Percentiles rank a stretch among this genome's conserved stretches.
Conservation (phyloP, 2,797 vertebrate genomes). For the Protosalanx chinensis region DNA sequence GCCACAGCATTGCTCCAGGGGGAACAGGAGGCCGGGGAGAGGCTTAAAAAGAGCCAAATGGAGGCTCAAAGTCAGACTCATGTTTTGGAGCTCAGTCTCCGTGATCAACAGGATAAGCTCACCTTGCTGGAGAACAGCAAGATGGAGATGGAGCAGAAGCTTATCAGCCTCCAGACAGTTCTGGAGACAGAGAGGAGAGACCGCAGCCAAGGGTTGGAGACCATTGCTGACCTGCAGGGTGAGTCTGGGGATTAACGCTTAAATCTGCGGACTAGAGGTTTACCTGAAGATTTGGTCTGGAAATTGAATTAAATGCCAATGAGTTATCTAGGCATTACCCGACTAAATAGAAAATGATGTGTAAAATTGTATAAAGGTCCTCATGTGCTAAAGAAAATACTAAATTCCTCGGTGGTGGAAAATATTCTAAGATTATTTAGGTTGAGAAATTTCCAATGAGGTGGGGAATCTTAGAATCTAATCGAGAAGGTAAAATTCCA, state of each 20-base stretch:
- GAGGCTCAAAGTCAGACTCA: slow-evolving; percentile 89
- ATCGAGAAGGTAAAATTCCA: no score
- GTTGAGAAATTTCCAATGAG: no score
- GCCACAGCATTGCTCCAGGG: slow-evolving; percentile 77
- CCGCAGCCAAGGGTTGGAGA: slow-evolving; percentile 78
- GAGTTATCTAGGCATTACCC: no score
- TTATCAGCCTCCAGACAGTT: slow-evolving; percentile 81
- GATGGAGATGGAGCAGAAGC: slow-evolving; percentile 87
- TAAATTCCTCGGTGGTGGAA: no score
- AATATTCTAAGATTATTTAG: no score
- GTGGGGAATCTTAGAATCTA: no score
- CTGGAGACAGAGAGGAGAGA: slow-evolving; percentile 88
- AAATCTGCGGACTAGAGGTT: no score
- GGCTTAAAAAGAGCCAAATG: slow-evolving; percentile 86
- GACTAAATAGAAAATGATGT: no score
- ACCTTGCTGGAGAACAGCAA: slow-evolving; percentile 82
- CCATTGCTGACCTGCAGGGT: slow-evolving; percentile 92
- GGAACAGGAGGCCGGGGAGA: slow-evolving; percentile 82
- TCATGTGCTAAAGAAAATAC: no score
- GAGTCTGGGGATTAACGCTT: slow-evolving; percentile 38
- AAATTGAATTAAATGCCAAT: no score
- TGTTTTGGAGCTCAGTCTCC: slow-evolving; percentile 83
- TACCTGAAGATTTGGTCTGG: no score
- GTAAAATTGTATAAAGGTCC: no score
- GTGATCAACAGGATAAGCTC: slow-evolving; percentile 85